A percentile compares a stretch with the other conserved stretches of the same genome.
Conservation (phyloP, 1,140 invertebrate species). For the Lepidurus arcticus region DNA sequence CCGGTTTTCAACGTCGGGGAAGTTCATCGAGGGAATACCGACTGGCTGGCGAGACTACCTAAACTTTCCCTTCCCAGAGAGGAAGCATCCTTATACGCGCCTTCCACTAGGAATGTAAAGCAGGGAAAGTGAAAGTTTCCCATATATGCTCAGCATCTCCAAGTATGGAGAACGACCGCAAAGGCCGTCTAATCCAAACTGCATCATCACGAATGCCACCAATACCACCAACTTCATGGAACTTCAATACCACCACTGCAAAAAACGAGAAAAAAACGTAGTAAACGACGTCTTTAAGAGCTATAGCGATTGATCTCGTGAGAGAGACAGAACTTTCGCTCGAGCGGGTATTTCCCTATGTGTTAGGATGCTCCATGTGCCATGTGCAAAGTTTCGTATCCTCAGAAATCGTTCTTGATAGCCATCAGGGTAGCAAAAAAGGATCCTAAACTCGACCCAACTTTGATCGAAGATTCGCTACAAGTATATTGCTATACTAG, state of each 20-base stretch:
- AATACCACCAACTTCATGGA: neutral
- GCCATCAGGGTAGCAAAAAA: neutral
- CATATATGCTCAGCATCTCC: neutral
- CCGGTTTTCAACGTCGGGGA: neutral
- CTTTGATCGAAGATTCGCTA: neutral
- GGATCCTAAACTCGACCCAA: neutral
- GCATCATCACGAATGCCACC: neutral
- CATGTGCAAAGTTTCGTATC: constrained; percentile 4
- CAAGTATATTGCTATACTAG: neutral
- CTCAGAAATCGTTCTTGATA: neutral
- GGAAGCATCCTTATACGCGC: neutral
- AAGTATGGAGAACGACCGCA: neutral
- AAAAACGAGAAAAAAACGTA: neutral
- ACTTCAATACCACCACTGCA: too few species aligned
- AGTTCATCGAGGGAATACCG: neutral
- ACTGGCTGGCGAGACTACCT: neutral
- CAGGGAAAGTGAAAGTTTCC: neutral
- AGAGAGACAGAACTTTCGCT: neutral
- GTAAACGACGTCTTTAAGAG: neutral
- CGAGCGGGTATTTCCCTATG: neutral
- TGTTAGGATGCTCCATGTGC: neutral
- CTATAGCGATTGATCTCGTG: neutral
- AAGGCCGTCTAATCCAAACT: neutral
- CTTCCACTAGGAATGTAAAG: neutral
- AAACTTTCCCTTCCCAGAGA: neutral